These are phyloP conservation scores for Scyliorhinus canicula DNA, from an alignment of 2,797 vertebrate species.

Conservation along the genomic window DNA sequence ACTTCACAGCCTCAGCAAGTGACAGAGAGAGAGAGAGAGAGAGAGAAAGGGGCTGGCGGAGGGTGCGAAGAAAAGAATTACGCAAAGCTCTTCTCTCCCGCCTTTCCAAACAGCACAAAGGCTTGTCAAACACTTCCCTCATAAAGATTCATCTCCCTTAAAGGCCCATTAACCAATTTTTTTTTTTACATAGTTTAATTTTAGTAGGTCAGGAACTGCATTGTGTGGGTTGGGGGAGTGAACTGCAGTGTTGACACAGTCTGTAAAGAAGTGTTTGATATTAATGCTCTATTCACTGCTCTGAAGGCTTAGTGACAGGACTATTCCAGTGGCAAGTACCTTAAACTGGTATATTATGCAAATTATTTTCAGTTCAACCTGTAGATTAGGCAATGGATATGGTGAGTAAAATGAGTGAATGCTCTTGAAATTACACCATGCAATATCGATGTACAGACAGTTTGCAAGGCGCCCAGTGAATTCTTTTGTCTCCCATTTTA, in stretches of 20 bases:
- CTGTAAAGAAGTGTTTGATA: slow-evolving; percentile 7
- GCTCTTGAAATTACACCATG: background rate
- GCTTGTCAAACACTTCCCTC: background rate
- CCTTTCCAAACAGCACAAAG: background rate
- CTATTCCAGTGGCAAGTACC: slow-evolving; percentile 12
- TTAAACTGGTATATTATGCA: slow-evolving; percentile 28
- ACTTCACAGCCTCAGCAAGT: background rate
- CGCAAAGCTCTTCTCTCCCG: background rate
- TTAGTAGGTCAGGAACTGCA: background rate
- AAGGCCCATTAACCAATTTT: slow-evolving; percentile 13
- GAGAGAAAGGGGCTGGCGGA: too few species aligned
- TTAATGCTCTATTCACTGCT: background rate
- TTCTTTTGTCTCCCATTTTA: background rate
- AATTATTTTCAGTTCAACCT: background rate
- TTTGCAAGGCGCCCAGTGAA: background rate
- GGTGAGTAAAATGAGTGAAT: background rate
- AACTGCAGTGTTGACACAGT: background rate
- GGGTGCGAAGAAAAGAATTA: background rate
- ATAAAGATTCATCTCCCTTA: background rate
- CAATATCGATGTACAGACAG: background rate
- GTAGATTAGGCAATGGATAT: slow-evolving; percentile 11
- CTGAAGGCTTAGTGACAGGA: slow-evolving; percentile 7
- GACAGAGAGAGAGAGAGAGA: too few species aligned
- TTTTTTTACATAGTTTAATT: background rate
- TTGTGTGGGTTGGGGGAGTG: background rate